phyloP scores from a whole-genome alignment of 2,888 invertebrate genomes.

The Automeris io region DNA sequence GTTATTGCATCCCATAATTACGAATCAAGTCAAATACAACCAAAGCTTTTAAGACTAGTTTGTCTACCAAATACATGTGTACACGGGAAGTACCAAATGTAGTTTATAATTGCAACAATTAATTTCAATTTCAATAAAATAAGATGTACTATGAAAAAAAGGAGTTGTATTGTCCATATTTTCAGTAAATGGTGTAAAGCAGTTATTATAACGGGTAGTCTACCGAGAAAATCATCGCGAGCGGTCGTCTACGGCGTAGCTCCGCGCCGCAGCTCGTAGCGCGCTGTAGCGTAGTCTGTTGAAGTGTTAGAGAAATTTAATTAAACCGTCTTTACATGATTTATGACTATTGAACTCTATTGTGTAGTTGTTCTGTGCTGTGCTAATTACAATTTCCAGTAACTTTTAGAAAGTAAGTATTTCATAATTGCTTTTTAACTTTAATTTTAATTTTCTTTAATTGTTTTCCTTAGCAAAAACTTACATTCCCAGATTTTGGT shows the following conservation, averaged over 20 bases:
- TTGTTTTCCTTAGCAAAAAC: background rate
- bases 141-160: background rate
- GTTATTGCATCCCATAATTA: no score
- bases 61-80: no score
- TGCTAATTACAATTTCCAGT: background rate
- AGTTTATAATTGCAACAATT: no score
- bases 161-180: background rate
- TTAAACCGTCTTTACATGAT: background rate
- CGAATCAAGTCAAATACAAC: no score
- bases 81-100: no score
- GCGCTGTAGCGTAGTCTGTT: conserved; percentile 22
- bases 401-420: conserved; percentile 5
- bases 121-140: background rate
- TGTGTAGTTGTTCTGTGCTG: background rate
- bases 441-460: background rate
- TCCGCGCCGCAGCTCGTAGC: conserved; percentile 18
- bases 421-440: no score
- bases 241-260: conserved; percentile 53
- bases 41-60: no score
- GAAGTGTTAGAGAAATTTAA: conserved; percentile 4
- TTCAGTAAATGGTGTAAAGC: conserved; percentile 7
- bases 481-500: background rate
- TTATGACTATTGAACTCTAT: background rate
- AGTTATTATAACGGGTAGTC: conserved; percentile 32
- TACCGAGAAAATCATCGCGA: conserved; percentile 32